phyloP scores from a whole-genome alignment of 2,797 vertebrate genomes.

The Mormyrus proboscirostris region DNA sequence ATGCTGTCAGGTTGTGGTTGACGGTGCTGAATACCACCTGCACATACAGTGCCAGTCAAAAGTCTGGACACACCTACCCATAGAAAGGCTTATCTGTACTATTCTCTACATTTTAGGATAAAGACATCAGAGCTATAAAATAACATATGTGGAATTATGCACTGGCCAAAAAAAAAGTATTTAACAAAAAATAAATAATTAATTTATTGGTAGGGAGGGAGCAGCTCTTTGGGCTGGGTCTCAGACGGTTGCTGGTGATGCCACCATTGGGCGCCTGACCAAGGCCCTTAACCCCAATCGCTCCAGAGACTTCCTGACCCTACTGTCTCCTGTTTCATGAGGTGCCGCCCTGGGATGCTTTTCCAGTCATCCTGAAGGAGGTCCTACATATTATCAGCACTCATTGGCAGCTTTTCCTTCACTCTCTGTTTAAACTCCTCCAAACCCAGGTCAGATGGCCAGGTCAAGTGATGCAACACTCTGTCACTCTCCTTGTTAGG shows the following conservation, averaged over 20 bases:
- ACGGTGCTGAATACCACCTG: neutral
- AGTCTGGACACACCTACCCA: neutral
- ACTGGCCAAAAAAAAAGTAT: neutral
- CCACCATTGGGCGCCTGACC: neutral
- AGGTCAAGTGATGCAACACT: neutral
- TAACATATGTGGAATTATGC: neutral
- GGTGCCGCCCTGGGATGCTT: neutral
- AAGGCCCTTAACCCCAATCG: neutral
- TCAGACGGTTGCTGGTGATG: neutral
- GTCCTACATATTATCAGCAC: neutral
- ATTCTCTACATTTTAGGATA: neutral
- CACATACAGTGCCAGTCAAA: neutral
- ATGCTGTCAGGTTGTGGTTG: neutral
- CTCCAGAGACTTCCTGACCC: neutral
- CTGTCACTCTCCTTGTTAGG: neutral
- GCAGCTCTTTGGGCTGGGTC: neutral
- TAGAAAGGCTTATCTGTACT: neutral
- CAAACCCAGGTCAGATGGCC: neutral
- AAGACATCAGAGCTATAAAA: neutral
- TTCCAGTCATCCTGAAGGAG: neutral
- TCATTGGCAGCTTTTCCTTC: neutral
- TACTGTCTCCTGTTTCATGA: neutral
- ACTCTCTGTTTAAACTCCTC: neutral
- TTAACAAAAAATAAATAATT: neutral
- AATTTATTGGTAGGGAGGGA: neutral